These are phyloP conservation scores for Petromus typicus DNA, from an alignment of 2,113 vertebrate genomes.

Conservation along the genomic window DNA sequence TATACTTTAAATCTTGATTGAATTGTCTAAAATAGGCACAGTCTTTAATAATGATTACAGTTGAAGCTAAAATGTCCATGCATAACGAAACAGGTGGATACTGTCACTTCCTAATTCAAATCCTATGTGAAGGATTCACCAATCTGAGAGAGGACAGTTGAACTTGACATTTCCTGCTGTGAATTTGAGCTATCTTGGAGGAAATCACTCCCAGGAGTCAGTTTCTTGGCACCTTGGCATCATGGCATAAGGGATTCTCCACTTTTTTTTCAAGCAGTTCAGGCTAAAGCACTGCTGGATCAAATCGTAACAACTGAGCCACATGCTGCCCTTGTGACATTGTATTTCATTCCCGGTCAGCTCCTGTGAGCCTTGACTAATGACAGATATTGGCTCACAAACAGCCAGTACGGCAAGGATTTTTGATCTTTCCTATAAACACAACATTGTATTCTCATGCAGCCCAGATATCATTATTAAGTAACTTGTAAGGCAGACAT, in stretches of 20 bases:
- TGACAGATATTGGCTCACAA: background rate
- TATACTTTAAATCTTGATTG: background rate
- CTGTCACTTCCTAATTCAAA: conserved; percentile 33
- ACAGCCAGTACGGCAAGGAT: background rate
- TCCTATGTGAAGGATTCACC: conserved; percentile 33
- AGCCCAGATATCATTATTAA: conserved; percentile 68
- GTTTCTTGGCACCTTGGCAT: conserved; percentile 52
- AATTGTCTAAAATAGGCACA: conserved; percentile 55
- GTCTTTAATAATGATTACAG: background rate
- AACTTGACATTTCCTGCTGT: conserved; percentile 41
- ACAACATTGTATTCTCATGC: background rate
- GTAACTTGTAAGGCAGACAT: conserved; percentile 67
- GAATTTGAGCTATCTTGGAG: conserved; percentile 69
- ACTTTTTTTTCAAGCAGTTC: background rate
- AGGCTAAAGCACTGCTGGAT: background rate
- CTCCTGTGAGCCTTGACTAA: background rate
- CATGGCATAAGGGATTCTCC: background rate
- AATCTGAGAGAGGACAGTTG: background rate
- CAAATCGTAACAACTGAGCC: conserved; percentile 13
- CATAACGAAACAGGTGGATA: conserved; percentile 8
- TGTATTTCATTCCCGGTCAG: conserved; percentile 14
- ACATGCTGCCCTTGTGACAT: background rate
- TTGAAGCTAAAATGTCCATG: conserved; percentile 22
- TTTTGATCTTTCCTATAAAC: background rate
- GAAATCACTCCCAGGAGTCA: conserved; percentile 47